Evolutionary conservation across 2,888 invertebrate species (phyloP).

Genomic region (Synanthedon myopaeformis): DNA sequence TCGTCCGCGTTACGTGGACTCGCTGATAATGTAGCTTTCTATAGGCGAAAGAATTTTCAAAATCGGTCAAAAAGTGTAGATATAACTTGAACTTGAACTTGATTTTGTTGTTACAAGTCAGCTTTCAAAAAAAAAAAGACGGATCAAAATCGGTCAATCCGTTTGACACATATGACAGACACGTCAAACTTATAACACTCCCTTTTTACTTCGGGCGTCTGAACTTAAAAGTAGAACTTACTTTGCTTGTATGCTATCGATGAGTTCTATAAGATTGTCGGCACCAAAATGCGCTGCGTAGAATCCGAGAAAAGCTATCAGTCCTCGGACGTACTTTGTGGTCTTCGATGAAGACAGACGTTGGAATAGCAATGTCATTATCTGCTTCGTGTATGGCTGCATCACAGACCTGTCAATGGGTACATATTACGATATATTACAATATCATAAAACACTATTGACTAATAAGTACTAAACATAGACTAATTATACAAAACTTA

Average conservation of each 20-base stretch:
- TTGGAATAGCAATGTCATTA: constrained; percentile 93
- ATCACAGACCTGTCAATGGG: constrained; percentile 72
- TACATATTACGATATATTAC: no score
- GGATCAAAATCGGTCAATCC: no score
- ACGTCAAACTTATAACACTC: no score
- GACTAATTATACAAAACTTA: constrained; percentile 54
- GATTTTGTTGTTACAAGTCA: no score
- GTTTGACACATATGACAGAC: no score
- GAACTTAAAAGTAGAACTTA: constrained; percentile 46
- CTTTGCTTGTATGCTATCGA: constrained; percentile 89
- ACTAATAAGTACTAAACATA: not conserved
- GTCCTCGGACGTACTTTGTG: constrained; percentile 90
- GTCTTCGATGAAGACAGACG: constrained; percentile 94
- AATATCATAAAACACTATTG: not conserved
- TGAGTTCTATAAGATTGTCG: constrained; percentile 76
- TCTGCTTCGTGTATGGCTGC: constrained; percentile 83
- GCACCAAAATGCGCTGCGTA: constrained; percentile 87
- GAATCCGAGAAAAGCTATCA: constrained; percentile 91
- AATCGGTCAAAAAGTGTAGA: no score
- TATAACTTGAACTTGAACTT: no score
- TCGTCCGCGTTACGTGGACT: no score
- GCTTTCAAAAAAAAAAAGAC: no score
- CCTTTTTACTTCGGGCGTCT: no score
- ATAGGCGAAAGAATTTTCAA: no score
- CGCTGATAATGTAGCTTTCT: no score